phyloP scores from a whole-genome alignment of 2,797 vertebrate genomes.

The Gallinago stenura region DNA sequence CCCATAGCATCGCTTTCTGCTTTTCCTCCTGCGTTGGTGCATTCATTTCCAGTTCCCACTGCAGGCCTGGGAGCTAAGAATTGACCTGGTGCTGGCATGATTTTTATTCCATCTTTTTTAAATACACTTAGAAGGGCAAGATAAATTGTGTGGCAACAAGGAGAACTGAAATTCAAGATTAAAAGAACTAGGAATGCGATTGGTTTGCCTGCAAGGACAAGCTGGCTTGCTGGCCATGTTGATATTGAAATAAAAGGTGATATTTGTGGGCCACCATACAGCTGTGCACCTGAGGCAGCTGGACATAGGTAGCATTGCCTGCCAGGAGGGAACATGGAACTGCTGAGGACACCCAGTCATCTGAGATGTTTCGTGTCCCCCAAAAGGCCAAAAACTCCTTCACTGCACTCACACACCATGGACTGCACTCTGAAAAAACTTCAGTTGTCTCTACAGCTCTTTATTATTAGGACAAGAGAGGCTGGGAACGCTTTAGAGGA shows the following conservation, averaged over 20 bases:
- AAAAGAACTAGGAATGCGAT: neutral
- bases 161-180: neutral
- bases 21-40: neutral
- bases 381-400: neutral
- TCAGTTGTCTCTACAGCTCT: neutral
- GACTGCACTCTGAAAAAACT: neutral
- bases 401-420: fast-evolving
- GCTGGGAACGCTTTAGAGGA: neutral
- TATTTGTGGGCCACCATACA: neutral
- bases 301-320: neutral
- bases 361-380: no score
- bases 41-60: neutral
- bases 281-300: no score
- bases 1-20: neutral
- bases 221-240: neutral
- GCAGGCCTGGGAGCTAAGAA: neutral
- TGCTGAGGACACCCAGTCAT: neutral
- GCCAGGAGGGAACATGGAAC: neutral
- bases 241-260: no score
- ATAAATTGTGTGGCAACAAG: neutral
- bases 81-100: neutral
- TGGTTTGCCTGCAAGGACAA: no score
- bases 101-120: neutral
- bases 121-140: neutral
- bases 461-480: neutral